A percentile compares a stretch with the other conserved stretches of the same genome.
phyloP scores from a whole-genome alignment of 2,888 invertebrate genomes.

The Uloborus plumipes region DNA sequence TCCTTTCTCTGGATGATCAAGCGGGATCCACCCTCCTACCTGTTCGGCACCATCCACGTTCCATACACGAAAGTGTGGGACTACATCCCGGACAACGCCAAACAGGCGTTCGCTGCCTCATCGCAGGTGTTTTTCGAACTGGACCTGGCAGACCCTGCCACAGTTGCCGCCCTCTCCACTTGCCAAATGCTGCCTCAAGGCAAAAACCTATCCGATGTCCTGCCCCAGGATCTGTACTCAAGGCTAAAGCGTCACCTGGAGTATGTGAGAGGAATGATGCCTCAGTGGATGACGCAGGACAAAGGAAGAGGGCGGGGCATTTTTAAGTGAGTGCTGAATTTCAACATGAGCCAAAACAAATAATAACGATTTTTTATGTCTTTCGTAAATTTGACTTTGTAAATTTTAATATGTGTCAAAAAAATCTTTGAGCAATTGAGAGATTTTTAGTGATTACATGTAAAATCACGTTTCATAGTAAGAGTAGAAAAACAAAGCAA shows the following conservation, averaged over 20 bases:
- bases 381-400: no score
- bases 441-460: no score
- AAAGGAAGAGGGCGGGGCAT: constrained; percentile 69
- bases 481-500: no score
- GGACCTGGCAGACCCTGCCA: constrained; percentile 74
- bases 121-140: constrained; percentile 75
- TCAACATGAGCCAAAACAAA: no score
- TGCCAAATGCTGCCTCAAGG: constrained; percentile 74
- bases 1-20: constrained; percentile 72
- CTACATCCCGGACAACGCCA: constrained; percentile 74
- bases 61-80: constrained; percentile 76
- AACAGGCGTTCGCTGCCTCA: constrained; percentile 73
- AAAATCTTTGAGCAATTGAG: no score
- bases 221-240: constrained; percentile 34
- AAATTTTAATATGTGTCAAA: no score
- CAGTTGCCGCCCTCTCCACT: constrained; percentile 72
- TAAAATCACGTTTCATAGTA: no score
- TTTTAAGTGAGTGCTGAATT: no score
- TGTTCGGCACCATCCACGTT: constrained; percentile 77
- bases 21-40: constrained; percentile 72
- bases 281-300: constrained; percentile 72
- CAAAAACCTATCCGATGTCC: constrained; percentile 62
- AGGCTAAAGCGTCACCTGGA: constrained; percentile 71
- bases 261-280: constrained; percentile 72
- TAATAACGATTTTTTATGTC: no score